Conservation (phyloP, 2,888 invertebrate genomes). For the Leucophenga maculata region DNA sequence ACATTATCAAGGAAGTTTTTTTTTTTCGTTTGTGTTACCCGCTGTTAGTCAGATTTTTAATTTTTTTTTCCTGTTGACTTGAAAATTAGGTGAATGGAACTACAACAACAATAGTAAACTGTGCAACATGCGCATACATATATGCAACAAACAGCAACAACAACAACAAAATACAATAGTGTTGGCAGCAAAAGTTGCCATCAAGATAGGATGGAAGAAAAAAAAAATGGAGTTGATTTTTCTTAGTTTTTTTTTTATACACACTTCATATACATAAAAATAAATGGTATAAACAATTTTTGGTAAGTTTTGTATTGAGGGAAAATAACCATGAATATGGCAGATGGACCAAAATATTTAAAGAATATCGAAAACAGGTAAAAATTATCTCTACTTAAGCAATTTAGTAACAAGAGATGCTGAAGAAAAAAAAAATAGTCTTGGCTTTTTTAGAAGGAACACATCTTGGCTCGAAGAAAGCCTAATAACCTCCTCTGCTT, state of each 20-base stretch:
- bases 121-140: slow-evolving; percentile 9
- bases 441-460: no score
- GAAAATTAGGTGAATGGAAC: slow-evolving; percentile 29
- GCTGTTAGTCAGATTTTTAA: background rate
- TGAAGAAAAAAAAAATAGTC: no score
- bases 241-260: no score
- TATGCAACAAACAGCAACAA: slow-evolving; percentile 1
- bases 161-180: background rate
- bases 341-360: no score
- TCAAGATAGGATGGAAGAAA: slow-evolving; percentile 1
- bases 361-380: background rate
- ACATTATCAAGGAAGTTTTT: background rate
- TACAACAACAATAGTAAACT: slow-evolving; percentile 17
- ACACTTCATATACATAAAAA: no score
- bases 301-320: background rate
- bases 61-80: slow-evolving; percentile 11
- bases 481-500: no score
- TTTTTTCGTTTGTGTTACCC: background rate
- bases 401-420: no score
- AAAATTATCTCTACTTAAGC: no score
- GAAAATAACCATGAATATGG: background rate
- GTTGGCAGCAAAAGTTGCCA: background rate
- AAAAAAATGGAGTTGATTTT: no score
- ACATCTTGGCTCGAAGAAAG: no score
- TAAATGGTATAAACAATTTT: no score